These are phyloP conservation scores for Sakesphorus luctuosus DNA, from an alignment of 2,113 vertebrate species.

Conservation along the genomic window DNA sequence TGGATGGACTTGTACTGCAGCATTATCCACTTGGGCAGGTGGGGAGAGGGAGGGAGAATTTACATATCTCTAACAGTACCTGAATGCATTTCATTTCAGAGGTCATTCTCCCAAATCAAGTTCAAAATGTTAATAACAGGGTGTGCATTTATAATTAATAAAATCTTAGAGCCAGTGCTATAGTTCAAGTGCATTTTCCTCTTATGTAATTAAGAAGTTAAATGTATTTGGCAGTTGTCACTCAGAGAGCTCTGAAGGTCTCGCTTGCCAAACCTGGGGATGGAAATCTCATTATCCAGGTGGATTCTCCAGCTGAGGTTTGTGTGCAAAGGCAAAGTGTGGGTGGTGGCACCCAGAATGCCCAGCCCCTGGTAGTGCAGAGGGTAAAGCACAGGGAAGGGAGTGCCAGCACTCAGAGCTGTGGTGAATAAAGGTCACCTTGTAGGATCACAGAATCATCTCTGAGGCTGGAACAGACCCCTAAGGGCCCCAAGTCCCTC, in stretches of 20 bases:
- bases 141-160: slow-evolving; percentile 80
- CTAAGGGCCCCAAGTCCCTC: neutral
- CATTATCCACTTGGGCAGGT: slow-evolving; percentile 8
- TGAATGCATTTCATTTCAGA: slow-evolving; percentile 69
- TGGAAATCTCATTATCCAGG: slow-evolving; percentile 67
- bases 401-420: neutral
- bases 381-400: neutral
- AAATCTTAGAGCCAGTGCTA: slow-evolving; percentile 61
- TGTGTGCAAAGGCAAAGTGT: neutral
- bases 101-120: slow-evolving; percentile 81
- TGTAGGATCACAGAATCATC: neutral
- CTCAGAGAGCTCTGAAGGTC: slow-evolving; percentile 64
- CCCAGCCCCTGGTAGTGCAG: neutral
- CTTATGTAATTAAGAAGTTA: slow-evolving; percentile 82
- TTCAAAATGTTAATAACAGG: slow-evolving; percentile 90
- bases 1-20: neutral
- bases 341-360: neutral
- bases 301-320: neutral
- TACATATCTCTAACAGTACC: slow-evolving; percentile 52
- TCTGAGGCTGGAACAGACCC: neutral
- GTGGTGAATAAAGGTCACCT: neutral
- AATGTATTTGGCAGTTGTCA: slow-evolving; percentile 84
- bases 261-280: slow-evolving; percentile 39
- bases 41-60: slow-evolving; percentile 9
- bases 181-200: slow-evolving; percentile 71